Evolutionary conservation across 53 echinoderm and acorn worm genomes (phyloP).

Genomic region (Zoroaster sp.): DNA sequence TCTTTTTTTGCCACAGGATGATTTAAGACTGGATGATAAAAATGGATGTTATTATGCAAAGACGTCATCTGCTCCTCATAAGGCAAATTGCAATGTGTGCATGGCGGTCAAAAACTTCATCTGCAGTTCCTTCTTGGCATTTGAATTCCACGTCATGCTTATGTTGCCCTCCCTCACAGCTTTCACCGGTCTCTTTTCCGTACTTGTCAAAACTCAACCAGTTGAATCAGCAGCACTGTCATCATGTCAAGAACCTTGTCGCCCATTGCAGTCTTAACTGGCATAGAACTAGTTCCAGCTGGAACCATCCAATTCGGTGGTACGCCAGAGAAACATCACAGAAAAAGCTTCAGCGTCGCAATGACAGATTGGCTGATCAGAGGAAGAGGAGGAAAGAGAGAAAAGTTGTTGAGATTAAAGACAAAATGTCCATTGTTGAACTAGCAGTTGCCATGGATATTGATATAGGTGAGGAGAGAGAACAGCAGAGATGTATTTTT

Average conservation of each 20-base stretch:
- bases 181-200: not conserved
- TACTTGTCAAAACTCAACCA: not conserved
- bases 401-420: conserved; percentile 55
- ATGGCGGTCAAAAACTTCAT: not conserved
- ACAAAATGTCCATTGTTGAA: conserved; percentile 39
- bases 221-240: not conserved
- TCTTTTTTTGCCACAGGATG: not conserved
- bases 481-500: no score
- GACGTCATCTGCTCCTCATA: not conserved
- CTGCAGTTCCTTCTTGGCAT: not conserved
- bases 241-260: not conserved
- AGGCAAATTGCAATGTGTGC: not conserved
- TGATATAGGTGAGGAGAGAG: conserved; percentile 32
- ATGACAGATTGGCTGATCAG: not conserved
- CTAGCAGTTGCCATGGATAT: conserved; percentile 51
- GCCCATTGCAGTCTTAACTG: not conserved
- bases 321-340: conserved; percentile 1
- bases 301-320: not conserved
- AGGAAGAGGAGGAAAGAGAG: conserved; percentile 40
- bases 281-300: not conserved
- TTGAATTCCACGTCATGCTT: not conserved
- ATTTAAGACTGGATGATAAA: not conserved
- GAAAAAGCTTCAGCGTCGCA: not conserved
- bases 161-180: not conserved
- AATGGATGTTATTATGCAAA: conserved; percentile 9